Conservation (phyloP, 1,140 invertebrate genomes). For the Battus philenor region DNA sequence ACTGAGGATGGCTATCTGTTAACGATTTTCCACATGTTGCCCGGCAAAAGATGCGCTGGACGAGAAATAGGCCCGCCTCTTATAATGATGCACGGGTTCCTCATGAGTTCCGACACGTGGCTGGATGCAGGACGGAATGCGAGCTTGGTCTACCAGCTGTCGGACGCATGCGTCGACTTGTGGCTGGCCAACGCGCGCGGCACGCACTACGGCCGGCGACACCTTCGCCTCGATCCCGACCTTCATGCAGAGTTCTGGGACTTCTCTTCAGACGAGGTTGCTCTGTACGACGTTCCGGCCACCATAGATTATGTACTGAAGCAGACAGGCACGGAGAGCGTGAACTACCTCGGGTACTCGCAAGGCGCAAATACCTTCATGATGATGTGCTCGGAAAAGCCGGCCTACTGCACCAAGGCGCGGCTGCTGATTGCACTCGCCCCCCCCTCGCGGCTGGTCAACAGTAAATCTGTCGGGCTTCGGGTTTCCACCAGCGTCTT, state of each 20-base stretch:
- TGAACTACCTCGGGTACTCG: conserved; percentile 80
- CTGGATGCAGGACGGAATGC: conserved; percentile 79
- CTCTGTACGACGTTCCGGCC: conserved; percentile 82
- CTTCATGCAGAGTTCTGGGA: conserved; percentile 71
- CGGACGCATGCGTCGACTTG: conserved; percentile 86
- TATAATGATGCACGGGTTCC: conserved; percentile 79
- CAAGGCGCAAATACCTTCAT: conserved; percentile 73
- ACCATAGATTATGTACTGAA: conserved; percentile 81
- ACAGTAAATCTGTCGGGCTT: conserved; percentile 35
- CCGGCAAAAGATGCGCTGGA: conserved; percentile 27
- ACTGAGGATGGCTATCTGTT: conserved; percentile 76
- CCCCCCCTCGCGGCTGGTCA: conserved; percentile 34
- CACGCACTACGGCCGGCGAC: conserved; percentile 79
- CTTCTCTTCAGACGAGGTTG: conserved; percentile 83
- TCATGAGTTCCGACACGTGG: conserved; percentile 81
- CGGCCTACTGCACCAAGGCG: conserved; percentile 44
- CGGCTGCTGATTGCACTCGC: conserved; percentile 42
- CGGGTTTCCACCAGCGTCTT: conserved; percentile 18
- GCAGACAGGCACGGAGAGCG: conserved; percentile 60
- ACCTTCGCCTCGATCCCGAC: conserved; percentile 74
- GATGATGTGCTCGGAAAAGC: conserved; percentile 53
- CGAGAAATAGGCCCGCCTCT: conserved; percentile 29
- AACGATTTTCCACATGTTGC: conserved; percentile 60
- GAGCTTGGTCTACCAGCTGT: conserved; percentile 79
- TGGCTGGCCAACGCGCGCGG: conserved; percentile 85